Percentiles rank a stretch among this genome's conserved stretches.
These are phyloP conservation scores for Alca torda DNA, from an alignment of 2,797 vertebrate genomes.

Conservation along the genomic window DNA sequence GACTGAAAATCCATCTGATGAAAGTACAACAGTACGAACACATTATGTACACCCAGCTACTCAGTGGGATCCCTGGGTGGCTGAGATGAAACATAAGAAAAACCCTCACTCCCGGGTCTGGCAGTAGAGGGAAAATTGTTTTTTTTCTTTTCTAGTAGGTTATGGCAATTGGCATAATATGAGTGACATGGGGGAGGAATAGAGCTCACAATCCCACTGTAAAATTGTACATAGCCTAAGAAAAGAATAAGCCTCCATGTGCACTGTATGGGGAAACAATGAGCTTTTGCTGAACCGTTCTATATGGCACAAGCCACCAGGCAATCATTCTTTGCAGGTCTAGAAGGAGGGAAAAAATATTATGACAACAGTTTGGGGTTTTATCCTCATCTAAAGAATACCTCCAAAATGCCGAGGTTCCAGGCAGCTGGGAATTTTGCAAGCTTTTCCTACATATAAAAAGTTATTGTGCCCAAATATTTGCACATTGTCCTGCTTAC, in stretches of 20 bases:
- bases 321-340: not conserved
- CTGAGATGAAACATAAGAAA: not conserved
- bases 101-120: not conserved
- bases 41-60: not conserved
- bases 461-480: not conserved
- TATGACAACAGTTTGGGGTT: accelerated
- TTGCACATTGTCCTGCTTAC: not conserved
- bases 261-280: not conserved
- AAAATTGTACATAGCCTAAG: not conserved
- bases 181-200: not conserved
- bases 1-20: not conserved
- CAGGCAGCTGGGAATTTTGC: not conserved
- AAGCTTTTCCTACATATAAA: not conserved
- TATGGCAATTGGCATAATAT: not conserved
- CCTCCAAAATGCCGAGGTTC: not conserved
- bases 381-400: not conserved
- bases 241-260: not conserved
- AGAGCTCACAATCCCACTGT: not conserved
- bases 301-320: not conserved
- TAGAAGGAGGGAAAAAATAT: not conserved
- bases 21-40: not conserved
- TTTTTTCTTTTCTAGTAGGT: not conserved
- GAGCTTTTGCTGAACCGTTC: not conserved
- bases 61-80: not conserved
- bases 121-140: not conserved